Conservation (phyloP, 1,140 invertebrate genomes). For the Ridgeia piscesae region DNA sequence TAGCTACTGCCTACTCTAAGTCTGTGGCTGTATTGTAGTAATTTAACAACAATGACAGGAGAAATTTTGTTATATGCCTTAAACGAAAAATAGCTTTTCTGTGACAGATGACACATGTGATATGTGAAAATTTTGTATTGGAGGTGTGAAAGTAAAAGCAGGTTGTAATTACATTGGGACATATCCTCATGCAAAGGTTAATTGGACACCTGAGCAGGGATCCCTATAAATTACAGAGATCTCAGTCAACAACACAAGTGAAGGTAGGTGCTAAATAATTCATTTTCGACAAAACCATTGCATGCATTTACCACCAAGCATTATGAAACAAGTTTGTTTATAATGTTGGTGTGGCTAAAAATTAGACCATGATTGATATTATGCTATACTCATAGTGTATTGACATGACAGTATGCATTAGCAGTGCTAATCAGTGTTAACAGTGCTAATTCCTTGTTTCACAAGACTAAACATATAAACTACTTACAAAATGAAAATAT, state of each 20-base stretch:
- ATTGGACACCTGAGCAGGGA: not conserved
- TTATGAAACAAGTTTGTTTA: too few species aligned
- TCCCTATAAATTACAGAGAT: slow-evolving; percentile 1
- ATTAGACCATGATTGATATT: too few species aligned
- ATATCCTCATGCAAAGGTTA: not conserved
- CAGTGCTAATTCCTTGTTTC: too few species aligned
- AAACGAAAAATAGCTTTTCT: not conserved
- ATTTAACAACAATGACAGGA: not conserved
- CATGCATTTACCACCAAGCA: too few species aligned
- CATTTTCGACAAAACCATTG: not conserved
- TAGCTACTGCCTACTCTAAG: not conserved
- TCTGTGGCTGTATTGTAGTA: not conserved
- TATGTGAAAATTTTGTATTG: not conserved
- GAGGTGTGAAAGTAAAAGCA: not conserved
- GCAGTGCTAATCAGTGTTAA: too few species aligned
- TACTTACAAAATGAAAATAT: too few species aligned
- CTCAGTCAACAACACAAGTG: not conserved
- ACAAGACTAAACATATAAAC: too few species aligned
- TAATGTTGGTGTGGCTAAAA: too few species aligned
- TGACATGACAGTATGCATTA: too few species aligned
- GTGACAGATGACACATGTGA: not conserved
- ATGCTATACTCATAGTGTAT: too few species aligned
- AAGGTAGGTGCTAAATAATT: not conserved
- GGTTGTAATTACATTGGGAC: not conserved
- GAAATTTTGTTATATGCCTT: not conserved